A percentile compares a stretch with the other conserved stretches of the same genome.
phyloP scores from a whole-genome alignment of 2,888 invertebrate genomes.

The Rosalia funebris region DNA sequence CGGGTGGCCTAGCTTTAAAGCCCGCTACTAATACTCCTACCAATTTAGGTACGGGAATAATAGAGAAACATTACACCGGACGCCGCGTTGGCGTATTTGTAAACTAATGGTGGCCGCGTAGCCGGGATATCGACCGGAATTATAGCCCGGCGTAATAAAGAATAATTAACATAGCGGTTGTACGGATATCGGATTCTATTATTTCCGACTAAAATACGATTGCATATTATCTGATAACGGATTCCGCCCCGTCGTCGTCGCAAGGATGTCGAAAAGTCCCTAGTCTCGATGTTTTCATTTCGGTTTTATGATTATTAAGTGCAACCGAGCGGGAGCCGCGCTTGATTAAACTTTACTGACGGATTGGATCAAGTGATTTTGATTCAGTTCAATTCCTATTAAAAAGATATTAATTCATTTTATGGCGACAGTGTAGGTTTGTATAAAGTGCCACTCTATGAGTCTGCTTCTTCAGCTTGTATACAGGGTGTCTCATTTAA shows the following conservation, averaged over 20 bases:
- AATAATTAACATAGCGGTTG: constrained; percentile 8
- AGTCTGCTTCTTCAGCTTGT: too few relatives aligned
- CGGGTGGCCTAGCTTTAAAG: not conserved
- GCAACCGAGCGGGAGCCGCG: constrained; percentile 37
- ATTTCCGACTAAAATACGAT: constrained; percentile 16
- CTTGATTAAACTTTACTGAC: constrained; percentile 40
- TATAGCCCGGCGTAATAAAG: constrained; percentile 10
- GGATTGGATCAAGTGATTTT: constrained; percentile 41
- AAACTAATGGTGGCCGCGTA: constrained; percentile 12
- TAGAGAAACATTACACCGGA: constrained; percentile 13
- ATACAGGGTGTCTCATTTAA: too few relatives aligned
- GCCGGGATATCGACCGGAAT: constrained; percentile 13
- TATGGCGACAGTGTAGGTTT: constrained; percentile 4
- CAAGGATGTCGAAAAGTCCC: not conserved
- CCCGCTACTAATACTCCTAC: not conserved
- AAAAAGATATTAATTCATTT: constrained; percentile 14
- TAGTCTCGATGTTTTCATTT: constrained; percentile 42
- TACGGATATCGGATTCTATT: constrained; percentile 11
- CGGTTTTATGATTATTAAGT: constrained; percentile 44
- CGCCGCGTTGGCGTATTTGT: constrained; percentile 7
- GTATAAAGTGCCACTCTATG: too few relatives aligned
- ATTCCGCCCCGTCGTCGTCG: not conserved
- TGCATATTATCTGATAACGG: constrained; percentile 14
- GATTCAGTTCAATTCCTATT: constrained; percentile 26
- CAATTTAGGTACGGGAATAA: constrained; percentile 6